Evolutionary conservation across 2,113 vertebrate genomes (phyloP).

Genomic region (Epinephelus fuscoguttatus): DNA sequence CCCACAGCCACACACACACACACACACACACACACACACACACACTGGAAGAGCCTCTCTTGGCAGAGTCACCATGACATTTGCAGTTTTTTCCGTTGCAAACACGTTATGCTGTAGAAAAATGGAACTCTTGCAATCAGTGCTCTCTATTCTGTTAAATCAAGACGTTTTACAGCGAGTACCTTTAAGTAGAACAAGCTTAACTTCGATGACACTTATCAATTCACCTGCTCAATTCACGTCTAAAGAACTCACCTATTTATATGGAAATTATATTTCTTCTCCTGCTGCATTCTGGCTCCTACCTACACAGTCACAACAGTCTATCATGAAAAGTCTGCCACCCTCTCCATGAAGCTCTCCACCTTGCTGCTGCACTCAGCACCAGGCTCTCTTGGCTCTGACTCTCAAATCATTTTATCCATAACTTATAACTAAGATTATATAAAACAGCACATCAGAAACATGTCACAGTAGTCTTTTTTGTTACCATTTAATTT

Average conservation of each 20-base stretch:
- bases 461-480: background rate
- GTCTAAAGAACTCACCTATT: slow-evolving; percentile 39
- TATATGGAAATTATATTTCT: slow-evolving; percentile 43
- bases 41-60: background rate
- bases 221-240: slow-evolving; percentile 32
- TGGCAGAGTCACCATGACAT: background rate
- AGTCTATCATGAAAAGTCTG: slow-evolving; percentile 13
- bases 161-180: background rate
- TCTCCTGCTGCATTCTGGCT: background rate
- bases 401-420: background rate
- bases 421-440: background rate
- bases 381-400: background rate
- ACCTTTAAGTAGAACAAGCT: slow-evolving; percentile 1
- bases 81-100: background rate
- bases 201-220: slow-evolving; percentile 11
- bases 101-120: background rate
- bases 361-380: background rate
- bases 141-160: slow-evolving; percentile 3
- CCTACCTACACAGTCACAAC: background rate
- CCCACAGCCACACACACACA: background rate
- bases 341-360: background rate
- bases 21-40: background rate
- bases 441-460: no score
- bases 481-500: background rate
- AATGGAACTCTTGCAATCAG: background rate